Percentiles rank a stretch among this genome's conserved stretches.
These are phyloP conservation scores for Rhodophaea formosa DNA, from an alignment of 2,888 invertebrate species.

Conservation along the genomic window DNA sequence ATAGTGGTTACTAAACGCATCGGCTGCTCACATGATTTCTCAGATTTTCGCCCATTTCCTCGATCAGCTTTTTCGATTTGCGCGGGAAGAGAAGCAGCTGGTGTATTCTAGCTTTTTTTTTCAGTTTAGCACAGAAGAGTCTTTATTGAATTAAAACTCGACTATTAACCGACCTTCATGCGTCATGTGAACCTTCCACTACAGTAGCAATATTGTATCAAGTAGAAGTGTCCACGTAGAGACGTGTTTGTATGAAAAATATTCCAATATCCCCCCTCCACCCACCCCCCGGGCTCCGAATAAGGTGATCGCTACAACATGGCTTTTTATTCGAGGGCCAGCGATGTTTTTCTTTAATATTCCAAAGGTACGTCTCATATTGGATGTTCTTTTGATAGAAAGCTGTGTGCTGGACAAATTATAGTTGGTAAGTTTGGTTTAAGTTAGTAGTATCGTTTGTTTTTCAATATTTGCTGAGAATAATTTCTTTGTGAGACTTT, in stretches of 20 bases:
- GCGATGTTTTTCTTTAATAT: conserved; percentile 27
- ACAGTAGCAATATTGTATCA: conserved; percentile 74
- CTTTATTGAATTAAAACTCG: no score
- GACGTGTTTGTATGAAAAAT: conserved; percentile 82
- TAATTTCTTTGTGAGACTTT: background rate
- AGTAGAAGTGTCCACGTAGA: conserved; percentile 78
- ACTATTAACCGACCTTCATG: conserved; percentile 36
- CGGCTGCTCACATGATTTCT: no score
- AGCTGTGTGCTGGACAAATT: background rate
- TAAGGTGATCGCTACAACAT: conserved; percentile 68
- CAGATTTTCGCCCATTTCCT: no score
- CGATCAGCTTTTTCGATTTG: no score
- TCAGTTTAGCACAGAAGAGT: no score
- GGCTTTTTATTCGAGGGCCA: conserved; percentile 37
- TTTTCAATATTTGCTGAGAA: background rate
- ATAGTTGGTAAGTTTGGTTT: background rate
- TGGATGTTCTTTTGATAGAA: background rate
- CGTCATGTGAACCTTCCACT: conserved; percentile 56
- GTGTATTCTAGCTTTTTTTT: no score
- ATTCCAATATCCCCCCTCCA: conserved; percentile 72
- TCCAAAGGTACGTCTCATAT: conserved; percentile 6
- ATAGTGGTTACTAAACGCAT: no score
- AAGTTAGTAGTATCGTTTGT: background rate
- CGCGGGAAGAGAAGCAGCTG: no score
- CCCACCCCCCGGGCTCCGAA: conserved; percentile 27